These are phyloP conservation scores for Nemoura dubitans DNA, from an alignment of 2,888 invertebrate genomes.

Conservation along the genomic window DNA sequence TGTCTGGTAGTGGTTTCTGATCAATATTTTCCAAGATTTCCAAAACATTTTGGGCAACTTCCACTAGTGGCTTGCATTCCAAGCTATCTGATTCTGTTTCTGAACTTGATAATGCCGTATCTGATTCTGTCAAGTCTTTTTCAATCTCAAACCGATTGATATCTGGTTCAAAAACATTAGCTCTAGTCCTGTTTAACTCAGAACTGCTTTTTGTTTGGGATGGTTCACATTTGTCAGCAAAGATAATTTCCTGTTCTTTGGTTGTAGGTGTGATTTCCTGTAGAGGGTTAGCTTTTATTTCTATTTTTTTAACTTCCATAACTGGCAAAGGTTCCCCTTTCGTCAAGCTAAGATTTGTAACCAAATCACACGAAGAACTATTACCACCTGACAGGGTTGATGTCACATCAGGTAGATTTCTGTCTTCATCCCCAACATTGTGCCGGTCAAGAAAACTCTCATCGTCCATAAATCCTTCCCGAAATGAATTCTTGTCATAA, in stretches of 20 bases:
- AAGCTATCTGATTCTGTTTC: background rate
- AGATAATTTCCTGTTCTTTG: background rate
- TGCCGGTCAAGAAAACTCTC: background rate
- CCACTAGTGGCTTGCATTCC: background rate
- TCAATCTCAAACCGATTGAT: background rate
- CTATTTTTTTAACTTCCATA: background rate
- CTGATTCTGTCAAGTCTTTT: background rate
- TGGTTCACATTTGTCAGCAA: background rate
- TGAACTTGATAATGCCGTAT: background rate
- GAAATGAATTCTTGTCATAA: constrained; percentile 35
- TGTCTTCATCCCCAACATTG: background rate
- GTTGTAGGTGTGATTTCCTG: background rate
- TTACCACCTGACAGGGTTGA: constrained; percentile 13
- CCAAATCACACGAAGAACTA: constrained; percentile 3
- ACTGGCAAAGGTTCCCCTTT: background rate
- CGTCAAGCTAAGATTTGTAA: background rate
- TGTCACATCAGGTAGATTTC: constrained; percentile 29
- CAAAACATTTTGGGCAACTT: background rate
- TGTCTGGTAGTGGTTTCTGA: too few relatives aligned
- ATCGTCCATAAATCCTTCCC: constrained; percentile 22
- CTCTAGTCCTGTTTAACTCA: background rate
- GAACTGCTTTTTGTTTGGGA: background rate
- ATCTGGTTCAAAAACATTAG: background rate
- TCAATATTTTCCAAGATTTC: background rate
- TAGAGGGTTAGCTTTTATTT: background rate